Evolutionary conservation across 2,113 vertebrate genomes (phyloP).

Genomic region (Chloebia gouldiae): DNA sequence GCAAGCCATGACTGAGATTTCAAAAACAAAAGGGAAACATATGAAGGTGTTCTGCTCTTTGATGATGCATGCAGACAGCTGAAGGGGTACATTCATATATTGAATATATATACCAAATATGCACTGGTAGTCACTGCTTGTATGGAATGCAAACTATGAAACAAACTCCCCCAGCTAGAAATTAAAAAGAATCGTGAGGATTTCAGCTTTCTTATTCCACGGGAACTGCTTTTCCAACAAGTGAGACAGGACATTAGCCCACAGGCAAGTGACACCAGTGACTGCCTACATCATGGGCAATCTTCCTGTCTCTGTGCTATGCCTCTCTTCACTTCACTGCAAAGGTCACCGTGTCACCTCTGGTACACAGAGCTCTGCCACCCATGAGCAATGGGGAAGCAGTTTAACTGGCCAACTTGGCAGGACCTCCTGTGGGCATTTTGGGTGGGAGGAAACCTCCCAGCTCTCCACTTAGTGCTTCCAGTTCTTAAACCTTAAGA

Average conservation of each 20-base stretch:
- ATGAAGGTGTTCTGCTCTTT: neutral
- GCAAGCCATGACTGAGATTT: neutral
- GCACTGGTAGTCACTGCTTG: neutral
- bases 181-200: neutral
- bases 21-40: neutral
- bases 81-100: neutral
- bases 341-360: neutral
- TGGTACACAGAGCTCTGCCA: neutral
- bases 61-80: neutral
- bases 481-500: slow-evolving; percentile 24
- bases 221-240: neutral
- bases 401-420: neutral
- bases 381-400: neutral
- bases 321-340: neutral
- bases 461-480: neutral
- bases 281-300: neutral
- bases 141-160: neutral
- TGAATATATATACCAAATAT: neutral
- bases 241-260: neutral
- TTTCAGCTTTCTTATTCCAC: neutral
- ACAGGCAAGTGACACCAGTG: neutral
- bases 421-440: neutral
- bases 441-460: neutral
- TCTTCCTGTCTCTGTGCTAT: neutral
- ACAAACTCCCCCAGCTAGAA: neutral